Evolutionary conservation across 2,888 invertebrate genomes (phyloP).

Genomic region (Chrysolina oricalcia): DNA sequence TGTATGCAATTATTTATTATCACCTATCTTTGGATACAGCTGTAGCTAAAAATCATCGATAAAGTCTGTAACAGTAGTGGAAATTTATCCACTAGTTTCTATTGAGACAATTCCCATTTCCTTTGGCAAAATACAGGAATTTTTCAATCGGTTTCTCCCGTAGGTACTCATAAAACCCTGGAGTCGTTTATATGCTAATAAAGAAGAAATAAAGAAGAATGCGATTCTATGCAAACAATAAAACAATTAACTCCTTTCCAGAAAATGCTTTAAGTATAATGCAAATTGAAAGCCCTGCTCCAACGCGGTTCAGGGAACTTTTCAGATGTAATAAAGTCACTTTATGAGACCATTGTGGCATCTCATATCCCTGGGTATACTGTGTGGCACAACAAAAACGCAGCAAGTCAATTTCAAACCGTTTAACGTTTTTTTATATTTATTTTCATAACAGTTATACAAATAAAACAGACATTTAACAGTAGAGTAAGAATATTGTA

Average conservation of each 20-base stretch:
- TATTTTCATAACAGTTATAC: too few relatives aligned
- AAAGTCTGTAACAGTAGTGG: too few relatives aligned
- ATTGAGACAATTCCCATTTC: not conserved
- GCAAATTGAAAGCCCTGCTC: not conserved
- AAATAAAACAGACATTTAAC: too few relatives aligned
- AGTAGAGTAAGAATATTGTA: too few relatives aligned
- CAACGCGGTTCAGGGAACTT: not conserved
- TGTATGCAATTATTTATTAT: too few relatives aligned
- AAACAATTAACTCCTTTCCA: conserved; percentile 7
- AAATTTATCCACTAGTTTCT: too few relatives aligned
- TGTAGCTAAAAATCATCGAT: too few relatives aligned
- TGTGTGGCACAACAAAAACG: not conserved
- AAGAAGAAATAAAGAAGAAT: not conserved
- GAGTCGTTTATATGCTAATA: not conserved
- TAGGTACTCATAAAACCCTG: not conserved
- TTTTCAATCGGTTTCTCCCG: not conserved
- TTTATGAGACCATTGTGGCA: conserved; percentile 10
- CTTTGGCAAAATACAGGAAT: not conserved
- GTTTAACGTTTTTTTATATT: too few relatives aligned
- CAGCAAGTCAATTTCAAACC: too few relatives aligned
- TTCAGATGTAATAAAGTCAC: conserved; percentile 6
- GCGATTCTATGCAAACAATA: conserved; percentile 16
- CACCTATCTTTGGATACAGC: too few relatives aligned
- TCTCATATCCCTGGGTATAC: not conserved
- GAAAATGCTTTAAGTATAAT: not conserved